Percentiles rank a stretch among this genome's conserved stretches.
These are phyloP conservation scores for Smutsia temminckii DNA, from an alignment of 2,797 vertebrate species.

Conservation along the genomic window DNA sequence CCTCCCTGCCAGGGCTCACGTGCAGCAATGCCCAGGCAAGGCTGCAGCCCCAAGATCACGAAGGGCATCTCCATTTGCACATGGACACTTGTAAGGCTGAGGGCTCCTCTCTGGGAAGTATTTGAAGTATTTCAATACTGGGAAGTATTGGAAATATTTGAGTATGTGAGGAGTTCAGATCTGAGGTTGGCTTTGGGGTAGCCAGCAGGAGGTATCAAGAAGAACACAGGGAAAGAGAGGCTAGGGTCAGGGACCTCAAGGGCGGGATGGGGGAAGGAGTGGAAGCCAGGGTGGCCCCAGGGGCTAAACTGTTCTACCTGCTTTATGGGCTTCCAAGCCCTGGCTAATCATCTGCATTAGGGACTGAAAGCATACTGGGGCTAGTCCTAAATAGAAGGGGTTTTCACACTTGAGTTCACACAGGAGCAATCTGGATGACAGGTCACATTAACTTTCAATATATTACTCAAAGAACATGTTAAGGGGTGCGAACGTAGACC, in stretches of 20 bases:
- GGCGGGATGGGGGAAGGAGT: background rate
- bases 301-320: background rate
- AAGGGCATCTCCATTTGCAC: background rate
- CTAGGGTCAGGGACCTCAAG: background rate
- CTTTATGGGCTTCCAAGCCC: background rate
- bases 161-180: background rate
- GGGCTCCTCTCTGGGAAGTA: background rate
- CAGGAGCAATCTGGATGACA: background rate
- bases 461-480: background rate
- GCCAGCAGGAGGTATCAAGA: background rate
- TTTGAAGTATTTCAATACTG: background rate
- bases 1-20: background rate
- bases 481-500: constrained; percentile 43
- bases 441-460: constrained; percentile 25
- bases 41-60: background rate
- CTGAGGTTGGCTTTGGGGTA: background rate
- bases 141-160: background rate
- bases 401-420: constrained; percentile 15
- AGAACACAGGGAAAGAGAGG: background rate
- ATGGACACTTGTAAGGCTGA: background rate
- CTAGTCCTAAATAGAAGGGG: background rate
- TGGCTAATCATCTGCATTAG: background rate
- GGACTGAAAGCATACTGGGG: background rate
- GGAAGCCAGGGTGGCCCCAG: background rate
- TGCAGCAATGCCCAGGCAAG: background rate